Base-by-base conservation (phyloP, 2,797 vertebrate species). In the Coregonus sp. region DNA sequence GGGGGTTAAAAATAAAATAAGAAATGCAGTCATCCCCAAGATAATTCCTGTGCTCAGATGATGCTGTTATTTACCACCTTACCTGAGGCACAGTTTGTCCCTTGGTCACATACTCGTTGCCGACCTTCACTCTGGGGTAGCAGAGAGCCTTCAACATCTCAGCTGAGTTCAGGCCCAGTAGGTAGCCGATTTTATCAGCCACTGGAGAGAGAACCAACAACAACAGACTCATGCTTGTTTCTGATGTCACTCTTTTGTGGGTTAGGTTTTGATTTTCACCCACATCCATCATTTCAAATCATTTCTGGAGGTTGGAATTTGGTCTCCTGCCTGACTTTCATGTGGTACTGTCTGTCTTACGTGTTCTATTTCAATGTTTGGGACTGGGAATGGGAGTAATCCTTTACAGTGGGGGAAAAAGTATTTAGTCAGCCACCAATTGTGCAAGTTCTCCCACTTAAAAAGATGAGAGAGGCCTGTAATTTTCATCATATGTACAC, bases 51-150 rank as follows among this genome's bases (percentile, higher is more conserved):
- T 18, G 40, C 40, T 56, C 15, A 5, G 4, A 16, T 16, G 16
- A 54, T n/a, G 56, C n/a, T 6, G n/a, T n/a, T 2, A 47, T 47
- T 47, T 11, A 47, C 40, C 9, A n/a, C 29, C 87, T 86, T 85
- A 94, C 94, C 90, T 95, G 94, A 72, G 93, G 91, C 37, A 91
- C 90, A 0, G 93, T 95, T 81, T 95, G 93, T 16, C 94, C 92
- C 78, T 47, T 47, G 40, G 40, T 47, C 40, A 47, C 40, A 12
- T 47, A 47, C 40, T 47, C 40, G 11, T 47, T 47, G 40, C 40
- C 40, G 40, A 47, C 40, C 87, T 94, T 94, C 70, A 95, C 93
- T 61, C 92, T 82, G 1, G 94, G 94, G 76, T 83, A 93, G 82
- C 93, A 95, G 2, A 95, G 51, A 72, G 89, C 89, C 82, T 95